phyloP scores from a whole-genome alignment of 2,797 vertebrate species.

The Spea hammondii region DNA sequence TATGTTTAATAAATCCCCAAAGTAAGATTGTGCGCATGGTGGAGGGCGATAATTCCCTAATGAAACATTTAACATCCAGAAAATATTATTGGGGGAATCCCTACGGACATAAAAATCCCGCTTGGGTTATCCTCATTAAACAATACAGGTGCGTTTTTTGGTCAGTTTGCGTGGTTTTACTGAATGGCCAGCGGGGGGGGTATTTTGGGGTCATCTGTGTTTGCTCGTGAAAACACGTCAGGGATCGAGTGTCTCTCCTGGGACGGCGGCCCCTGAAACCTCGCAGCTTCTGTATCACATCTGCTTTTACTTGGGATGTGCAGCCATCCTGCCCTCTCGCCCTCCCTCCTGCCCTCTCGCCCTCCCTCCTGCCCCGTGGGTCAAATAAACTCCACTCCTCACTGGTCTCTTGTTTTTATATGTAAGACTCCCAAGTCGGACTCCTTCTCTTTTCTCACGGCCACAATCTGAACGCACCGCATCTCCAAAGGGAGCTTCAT shows the following conservation, averaged over 20 bases:
- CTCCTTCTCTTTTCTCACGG: not conserved
- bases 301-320: slow-evolving; percentile 24
- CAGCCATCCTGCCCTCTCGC: not conserved
- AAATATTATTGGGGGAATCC: too few species aligned
- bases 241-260: slow-evolving; percentile 8
- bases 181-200: not conserved
- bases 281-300: slow-evolving; percentile 31
- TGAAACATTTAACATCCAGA: too few species aligned
- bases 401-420: not conserved
- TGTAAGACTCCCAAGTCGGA: not conserved
- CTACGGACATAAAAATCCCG: too few species aligned
- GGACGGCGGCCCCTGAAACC: not conserved
- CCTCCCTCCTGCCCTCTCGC: slow-evolving; percentile 10
- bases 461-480: not conserved
- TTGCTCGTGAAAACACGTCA: slow-evolving; percentile 13
- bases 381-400: slow-evolving; percentile 6
- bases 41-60: too few species aligned
- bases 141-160: too few species aligned
- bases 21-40: too few species aligned
- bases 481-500: too few species aligned
- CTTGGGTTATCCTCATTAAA: too few species aligned
- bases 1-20: too few species aligned
- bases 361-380: slow-evolving; percentile 4
- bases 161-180: too few species aligned
- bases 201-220: not conserved